Conservation (phyloP, 2,888 invertebrate species). For the Pachydiplax longipennis region DNA sequence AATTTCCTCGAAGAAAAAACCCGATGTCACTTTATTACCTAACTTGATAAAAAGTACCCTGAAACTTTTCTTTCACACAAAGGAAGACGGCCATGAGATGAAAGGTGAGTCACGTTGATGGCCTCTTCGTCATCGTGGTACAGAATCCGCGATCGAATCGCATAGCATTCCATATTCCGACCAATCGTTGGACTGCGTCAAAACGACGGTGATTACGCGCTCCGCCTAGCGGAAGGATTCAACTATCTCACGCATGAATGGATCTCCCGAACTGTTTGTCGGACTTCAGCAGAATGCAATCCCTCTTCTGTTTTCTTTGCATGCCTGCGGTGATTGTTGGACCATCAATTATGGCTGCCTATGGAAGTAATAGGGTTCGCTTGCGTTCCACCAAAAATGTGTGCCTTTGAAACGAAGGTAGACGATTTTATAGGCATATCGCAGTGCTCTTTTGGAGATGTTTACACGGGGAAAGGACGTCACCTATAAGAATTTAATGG, state of each 20-base stretch:
- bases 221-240: conserved; percentile 43
- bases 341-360: not conserved
- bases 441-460: too few species aligned
- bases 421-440: too few species aligned
- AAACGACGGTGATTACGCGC: conserved; percentile 34
- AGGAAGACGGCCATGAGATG: too few species aligned
- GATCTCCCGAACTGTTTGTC: not conserved
- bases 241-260: conserved; percentile 40
- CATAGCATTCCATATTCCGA: not conserved
- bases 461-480: too few species aligned
- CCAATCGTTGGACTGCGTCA: conserved; percentile 29
- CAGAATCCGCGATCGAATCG: conserved; percentile 4
- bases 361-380: not conserved
- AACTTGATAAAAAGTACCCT: too few species aligned
- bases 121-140: not conserved
- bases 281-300: not conserved
- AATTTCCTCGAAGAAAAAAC: too few species aligned
- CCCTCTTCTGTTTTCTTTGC: conserved; percentile 24
- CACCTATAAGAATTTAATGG: too few species aligned
- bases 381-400: not conserved
- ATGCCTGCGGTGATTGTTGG: conserved; percentile 13
- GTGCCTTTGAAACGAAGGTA: too few species aligned
- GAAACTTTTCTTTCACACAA: too few species aligned
- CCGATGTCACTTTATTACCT: too few species aligned
- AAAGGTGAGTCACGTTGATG: too few species aligned